phyloP scores from a whole-genome alignment of 1,140 invertebrate species.

The Pseudobourletiella spinata region DNA sequence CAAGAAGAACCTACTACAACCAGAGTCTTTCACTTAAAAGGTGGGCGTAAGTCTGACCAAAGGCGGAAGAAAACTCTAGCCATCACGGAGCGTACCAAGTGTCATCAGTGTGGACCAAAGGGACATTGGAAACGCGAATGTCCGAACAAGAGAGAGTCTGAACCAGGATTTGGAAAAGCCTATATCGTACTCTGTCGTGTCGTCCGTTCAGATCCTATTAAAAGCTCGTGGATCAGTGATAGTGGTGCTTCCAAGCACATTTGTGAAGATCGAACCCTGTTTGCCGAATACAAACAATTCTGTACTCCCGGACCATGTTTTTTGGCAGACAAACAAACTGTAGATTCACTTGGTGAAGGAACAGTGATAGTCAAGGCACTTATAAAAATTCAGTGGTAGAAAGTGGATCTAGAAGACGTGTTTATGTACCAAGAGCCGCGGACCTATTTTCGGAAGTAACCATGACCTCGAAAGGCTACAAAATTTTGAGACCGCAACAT shows the following conservation, averaged over 20 bases:
- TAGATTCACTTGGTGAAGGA: not conserved
- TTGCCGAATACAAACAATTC: not conserved
- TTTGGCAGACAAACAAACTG: not conserved
- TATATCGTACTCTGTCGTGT: not conserved
- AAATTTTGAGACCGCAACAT: not conserved
- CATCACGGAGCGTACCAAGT: not conserved
- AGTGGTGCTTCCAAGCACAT: not conserved
- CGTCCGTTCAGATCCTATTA: not conserved
- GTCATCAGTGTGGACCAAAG: not conserved
- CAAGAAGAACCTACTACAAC: not conserved
- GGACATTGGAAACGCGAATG: not conserved
- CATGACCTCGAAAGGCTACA: not conserved
- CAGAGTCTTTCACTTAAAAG: not conserved
- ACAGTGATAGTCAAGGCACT: conserved; percentile 9
- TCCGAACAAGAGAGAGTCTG: not conserved
- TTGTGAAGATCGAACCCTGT: not conserved
- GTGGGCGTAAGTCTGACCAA: not conserved
- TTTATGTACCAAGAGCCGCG: conserved; percentile 8
- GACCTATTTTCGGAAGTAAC: conserved; percentile 12
- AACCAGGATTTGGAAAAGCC: not conserved
- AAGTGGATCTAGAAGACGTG: not conserved
- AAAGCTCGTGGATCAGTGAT: not conserved
- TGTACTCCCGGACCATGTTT: not conserved
- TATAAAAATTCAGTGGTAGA: conserved; percentile 10
- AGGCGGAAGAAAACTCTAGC: not conserved